Conservation (phyloP, 2,888 invertebrate species). For the Neria commutata region DNA sequence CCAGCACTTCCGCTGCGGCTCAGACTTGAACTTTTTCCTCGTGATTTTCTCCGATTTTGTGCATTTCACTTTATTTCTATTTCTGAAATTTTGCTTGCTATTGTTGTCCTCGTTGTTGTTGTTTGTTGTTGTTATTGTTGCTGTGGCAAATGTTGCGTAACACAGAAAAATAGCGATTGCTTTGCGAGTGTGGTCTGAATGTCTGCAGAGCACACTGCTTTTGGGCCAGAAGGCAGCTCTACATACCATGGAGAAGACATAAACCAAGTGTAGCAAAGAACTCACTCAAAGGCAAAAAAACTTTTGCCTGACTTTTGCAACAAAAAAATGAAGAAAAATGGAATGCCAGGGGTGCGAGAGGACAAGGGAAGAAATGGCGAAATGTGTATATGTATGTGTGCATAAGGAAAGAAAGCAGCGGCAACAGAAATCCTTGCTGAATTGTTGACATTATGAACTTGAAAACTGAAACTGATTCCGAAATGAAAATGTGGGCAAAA, state of each 20-base stretch:
- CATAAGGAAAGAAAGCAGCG: not conserved
- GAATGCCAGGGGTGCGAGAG: constrained; percentile 24
- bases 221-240: too few species aligned
- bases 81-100: constrained; percentile 8
- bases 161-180: constrained; percentile 26
- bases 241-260: constrained; percentile 9
- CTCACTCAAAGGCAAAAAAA: constrained; percentile 22
- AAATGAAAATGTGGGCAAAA: constrained; percentile 21
- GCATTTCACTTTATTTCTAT: constrained; percentile 1
- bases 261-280: constrained; percentile 37
- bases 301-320: constrained; percentile 27
- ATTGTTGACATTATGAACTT: constrained; percentile 59
- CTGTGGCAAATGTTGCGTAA: constrained; percentile 36
- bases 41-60: too few species aligned
- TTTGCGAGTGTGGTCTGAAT: too few species aligned
- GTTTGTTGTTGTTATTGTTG: constrained; percentile 8
- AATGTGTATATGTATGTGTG: not conserved
- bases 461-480: constrained; percentile 50
- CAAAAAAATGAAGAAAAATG: not conserved
- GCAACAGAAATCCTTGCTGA: not conserved
- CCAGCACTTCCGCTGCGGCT: constrained; percentile 30
- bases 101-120: constrained; percentile 6
- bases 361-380: not conserved
- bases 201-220: too few species aligned
- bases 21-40: constrained; percentile 36